phyloP scores from a whole-genome alignment of 2,797 vertebrate genomes.

The Pogoniulus pusillus region DNA sequence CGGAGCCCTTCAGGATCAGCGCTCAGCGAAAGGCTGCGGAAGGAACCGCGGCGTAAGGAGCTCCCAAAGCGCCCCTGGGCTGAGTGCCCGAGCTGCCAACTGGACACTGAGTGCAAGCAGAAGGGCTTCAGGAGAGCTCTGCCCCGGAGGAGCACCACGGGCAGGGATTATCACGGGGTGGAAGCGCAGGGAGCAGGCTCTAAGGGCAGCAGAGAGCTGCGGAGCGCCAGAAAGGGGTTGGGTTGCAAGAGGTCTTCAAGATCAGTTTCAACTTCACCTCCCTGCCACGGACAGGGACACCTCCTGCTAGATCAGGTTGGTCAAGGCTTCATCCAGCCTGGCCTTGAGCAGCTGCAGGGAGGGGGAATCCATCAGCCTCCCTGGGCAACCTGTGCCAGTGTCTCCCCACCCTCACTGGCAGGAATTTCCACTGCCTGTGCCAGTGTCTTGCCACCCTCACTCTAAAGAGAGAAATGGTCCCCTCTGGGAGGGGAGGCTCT shows the following conservation, averaged over 20 bases:
- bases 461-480: rapidly evolving
- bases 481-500: neutral
- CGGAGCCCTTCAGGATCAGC: constrained; percentile 43
- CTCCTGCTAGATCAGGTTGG: too few species aligned
- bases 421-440: too few species aligned
- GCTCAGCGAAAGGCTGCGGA: constrained; percentile 44
- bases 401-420: too few species aligned
- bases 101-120: constrained; percentile 75
- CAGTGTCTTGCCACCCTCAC: too few species aligned
- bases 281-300: too few species aligned
- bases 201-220: neutral
- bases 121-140: constrained; percentile 70
- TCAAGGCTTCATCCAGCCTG: too few species aligned
- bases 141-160: constrained; percentile 73
- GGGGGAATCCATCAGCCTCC: too few species aligned
- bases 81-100: constrained; percentile 78
- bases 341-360: too few species aligned
- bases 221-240: neutral
- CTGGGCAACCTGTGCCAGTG: too few species aligned
- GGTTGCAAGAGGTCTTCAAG: too few species aligned
- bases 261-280: too few species aligned
- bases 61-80: constrained; percentile 35
- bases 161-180: neutral
- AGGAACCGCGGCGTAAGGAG: constrained; percentile 12
- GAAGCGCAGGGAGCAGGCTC: neutral